Base-by-base conservation (phyloP, 2,888 invertebrate species). In the Tyria jacobaeae region DNA sequence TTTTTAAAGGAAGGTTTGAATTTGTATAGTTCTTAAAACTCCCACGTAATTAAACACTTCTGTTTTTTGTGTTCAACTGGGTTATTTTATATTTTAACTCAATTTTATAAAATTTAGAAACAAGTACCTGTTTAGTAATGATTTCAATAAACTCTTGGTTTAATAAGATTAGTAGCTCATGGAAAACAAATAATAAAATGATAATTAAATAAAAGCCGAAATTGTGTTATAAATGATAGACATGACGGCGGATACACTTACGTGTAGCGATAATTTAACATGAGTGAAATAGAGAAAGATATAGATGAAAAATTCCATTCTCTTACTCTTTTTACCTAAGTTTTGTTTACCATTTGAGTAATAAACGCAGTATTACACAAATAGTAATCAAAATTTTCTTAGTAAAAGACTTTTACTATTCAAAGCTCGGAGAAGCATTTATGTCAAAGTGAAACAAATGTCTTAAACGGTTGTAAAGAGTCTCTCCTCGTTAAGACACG, bases 1-100 rank as follows among this genome's bases (percentile, higher is more conserved):
- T 56, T 50, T 59, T 50, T 47, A 68, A 61, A 64, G 74, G 71
- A 71, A 73, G 68, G 67, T 65, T 59, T 62, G 60, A 63, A 78
- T 73, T 67, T 70, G 76, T 75, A 78, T 68, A 48, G 10, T 66
- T 50, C 54, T 31, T 27, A 14, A 57, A 54, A 57, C 56, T 78
- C 73, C 15, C 76, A 76, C 73, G 76, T 60, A 54, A 54, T 44
- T 61, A 64, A 64, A 41, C 57, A 44, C 58, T 35, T 47, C 37
- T 58, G 58, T 57, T 31, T 57, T 25, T 41, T 57, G 52, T 6
- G 7, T 44, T 37, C 17, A 27, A 52, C 52, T 48, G 25, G 9
- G 14, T 27, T 15, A 47, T 39, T 41, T 7, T 34, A 39, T 14
- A 31, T 49, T 50, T 49, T 60, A n/a, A n/a, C n/a, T n/a, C n/a